A percentile compares a stretch with the other conserved stretches of the same genome.
Conservation (phyloP, 2,797 vertebrate genomes). For the Myotis planiceps region DNA sequence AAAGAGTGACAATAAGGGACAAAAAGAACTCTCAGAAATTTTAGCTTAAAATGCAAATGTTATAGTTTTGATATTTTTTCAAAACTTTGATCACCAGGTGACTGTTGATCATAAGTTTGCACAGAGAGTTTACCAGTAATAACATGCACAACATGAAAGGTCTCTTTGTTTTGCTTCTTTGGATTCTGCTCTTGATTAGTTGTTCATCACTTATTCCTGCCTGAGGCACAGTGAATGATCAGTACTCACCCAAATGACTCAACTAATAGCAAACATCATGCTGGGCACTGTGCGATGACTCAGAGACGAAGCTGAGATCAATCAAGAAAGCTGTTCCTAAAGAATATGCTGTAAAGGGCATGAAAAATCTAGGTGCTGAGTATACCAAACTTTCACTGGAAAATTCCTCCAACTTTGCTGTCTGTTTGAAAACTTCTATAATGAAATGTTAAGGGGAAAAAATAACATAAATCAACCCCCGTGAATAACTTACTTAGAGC, state of each 20-base stretch:
- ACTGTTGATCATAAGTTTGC: neutral
- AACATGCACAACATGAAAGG: neutral
- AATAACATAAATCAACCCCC: neutral
- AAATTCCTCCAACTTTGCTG: neutral
- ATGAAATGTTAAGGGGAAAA: neutral
- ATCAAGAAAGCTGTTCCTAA: neutral
- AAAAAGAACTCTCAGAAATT: neutral
- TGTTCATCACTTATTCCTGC: slow-evolving; percentile 25
- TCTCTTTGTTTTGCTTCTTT: slow-evolving; percentile 35
- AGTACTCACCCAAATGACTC: slow-evolving; percentile 29
- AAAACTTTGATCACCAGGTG: neutral
- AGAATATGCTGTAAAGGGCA: neutral
- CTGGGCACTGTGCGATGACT: slow-evolving; percentile 18
- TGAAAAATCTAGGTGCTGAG: neutral
- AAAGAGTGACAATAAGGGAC: neutral
- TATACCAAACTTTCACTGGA: neutral
- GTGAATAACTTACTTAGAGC: neutral
- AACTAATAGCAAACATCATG: neutral
- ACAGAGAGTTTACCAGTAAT: neutral
- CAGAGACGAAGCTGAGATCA: neutral
- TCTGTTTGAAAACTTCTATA: neutral
- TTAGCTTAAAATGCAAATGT: neutral
- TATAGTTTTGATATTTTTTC: neutral
- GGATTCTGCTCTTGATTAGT: slow-evolving; percentile 8
- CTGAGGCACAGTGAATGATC: neutral